Conservation (phyloP, 2,113 vertebrate species). For the Lasiurus borealis region DNA sequence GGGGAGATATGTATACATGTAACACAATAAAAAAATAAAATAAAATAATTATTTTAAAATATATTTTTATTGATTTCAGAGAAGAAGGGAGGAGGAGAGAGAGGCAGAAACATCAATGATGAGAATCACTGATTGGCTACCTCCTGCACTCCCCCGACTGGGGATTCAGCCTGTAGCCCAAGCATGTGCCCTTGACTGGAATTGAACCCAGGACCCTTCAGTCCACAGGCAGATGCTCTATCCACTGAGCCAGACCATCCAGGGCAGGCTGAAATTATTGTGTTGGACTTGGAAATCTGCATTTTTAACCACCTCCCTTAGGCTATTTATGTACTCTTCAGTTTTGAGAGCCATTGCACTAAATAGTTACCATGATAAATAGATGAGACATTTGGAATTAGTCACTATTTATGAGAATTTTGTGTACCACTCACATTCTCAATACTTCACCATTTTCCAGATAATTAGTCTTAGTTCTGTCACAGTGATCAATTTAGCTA, state of each 20-base stretch:
- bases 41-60: neutral
- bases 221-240: too few relatives aligned
- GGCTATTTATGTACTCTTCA: neutral
- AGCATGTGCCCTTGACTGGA: too few relatives aligned
- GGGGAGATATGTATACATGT: too few relatives aligned
- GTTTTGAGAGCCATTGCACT: neutral
- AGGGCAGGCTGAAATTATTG: neutral
- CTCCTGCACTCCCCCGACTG: too few relatives aligned
- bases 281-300: neutral
- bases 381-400: slow-evolving; percentile 37
- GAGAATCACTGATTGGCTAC: too few relatives aligned
- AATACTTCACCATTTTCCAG: slow-evolving; percentile 52
- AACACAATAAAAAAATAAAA: too few relatives aligned
- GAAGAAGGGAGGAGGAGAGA: too few relatives aligned
- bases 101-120: too few relatives aligned
- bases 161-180: too few relatives aligned
- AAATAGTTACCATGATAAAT: slow-evolving; percentile 35
- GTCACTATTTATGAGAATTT: slow-evolving; percentile 45
- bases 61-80: too few relatives aligned
- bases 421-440: slow-evolving; percentile 1
- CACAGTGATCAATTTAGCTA: slow-evolving; percentile 24
- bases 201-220: too few relatives aligned
- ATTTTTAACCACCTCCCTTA: neutral
- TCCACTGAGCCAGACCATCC: too few relatives aligned
- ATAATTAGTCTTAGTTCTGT: slow-evolving; percentile 73